Evolutionary conservation across 2,113 vertebrate genomes (phyloP).

Genomic region (Phalacrocorax aristotelis): DNA sequence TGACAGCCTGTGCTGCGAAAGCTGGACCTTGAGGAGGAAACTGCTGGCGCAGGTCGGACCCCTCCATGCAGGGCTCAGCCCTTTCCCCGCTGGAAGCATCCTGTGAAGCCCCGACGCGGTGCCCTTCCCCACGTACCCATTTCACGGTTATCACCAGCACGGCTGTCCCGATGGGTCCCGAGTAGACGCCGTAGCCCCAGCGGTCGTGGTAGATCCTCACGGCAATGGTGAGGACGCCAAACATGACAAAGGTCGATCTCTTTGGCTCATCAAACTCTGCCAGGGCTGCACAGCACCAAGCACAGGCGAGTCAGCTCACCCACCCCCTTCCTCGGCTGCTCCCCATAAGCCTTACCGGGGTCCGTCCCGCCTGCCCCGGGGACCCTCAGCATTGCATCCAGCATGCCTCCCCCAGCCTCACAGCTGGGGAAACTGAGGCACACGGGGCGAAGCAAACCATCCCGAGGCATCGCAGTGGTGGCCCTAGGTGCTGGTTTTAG

Average conservation of each 20-base stretch:
- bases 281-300: constrained; percentile 74
- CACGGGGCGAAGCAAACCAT: rapidly evolving
- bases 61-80: neutral
- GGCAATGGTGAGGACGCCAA: constrained; percentile 88
- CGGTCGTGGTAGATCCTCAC: constrained; percentile 93
- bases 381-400: rapidly evolving
- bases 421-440: neutral
- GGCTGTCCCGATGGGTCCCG: constrained; percentile 90
- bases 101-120: rapidly evolving
- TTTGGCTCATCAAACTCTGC: constrained; percentile 95
- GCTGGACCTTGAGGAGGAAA: neutral
- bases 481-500: neutral
- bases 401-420: neutral
- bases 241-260: constrained; percentile 89
- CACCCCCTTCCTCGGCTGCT: neutral
- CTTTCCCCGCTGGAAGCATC: neutral
- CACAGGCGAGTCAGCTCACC: neutral
- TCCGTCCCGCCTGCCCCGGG: neutral
- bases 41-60: rapidly evolving
- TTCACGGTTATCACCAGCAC: constrained; percentile 89
- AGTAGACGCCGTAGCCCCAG: constrained; percentile 93
- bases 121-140: constrained; percentile 79
- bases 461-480: neutral
- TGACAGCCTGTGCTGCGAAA: neutral
- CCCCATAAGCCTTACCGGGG: neutral